These are phyloP conservation scores for Isoperla grammatica DNA, from an alignment of 2,888 invertebrate genomes.

Conservation along the genomic window DNA sequence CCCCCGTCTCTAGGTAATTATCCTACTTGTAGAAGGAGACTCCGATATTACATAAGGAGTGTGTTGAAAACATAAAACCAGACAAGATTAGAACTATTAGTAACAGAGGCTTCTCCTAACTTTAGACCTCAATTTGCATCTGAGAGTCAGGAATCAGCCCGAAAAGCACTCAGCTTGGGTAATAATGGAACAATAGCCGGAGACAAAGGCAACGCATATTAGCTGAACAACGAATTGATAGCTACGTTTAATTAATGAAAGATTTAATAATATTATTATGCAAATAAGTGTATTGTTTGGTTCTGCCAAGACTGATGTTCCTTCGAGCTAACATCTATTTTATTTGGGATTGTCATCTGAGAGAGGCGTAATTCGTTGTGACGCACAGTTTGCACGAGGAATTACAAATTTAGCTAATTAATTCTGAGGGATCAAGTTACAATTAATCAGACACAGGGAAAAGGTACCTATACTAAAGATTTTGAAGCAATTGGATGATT, in stretches of 20 bases:
- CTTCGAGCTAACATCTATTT: too few relatives aligned
- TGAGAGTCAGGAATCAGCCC: background rate
- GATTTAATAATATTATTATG: constrained; percentile 3
- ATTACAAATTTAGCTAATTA: too few relatives aligned
- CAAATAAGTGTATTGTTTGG: background rate
- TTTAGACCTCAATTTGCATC: constrained; percentile 27
- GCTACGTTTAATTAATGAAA: background rate
- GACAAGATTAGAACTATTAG: constrained; percentile 31
- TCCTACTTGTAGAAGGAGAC: constrained; percentile 19
- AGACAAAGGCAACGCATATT: background rate
- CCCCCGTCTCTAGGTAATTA: constrained; percentile 27
- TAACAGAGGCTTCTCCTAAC: constrained; percentile 15
- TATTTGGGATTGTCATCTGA: too few relatives aligned
- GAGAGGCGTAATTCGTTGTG: too few relatives aligned
- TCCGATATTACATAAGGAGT: constrained; percentile 24
- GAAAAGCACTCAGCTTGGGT: background rate
- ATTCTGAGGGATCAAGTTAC: too few relatives aligned
- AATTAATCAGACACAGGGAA: too few relatives aligned
- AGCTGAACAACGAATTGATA: background rate
- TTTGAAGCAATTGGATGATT: too few relatives aligned
- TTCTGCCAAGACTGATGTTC: too few relatives aligned
- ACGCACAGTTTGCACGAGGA: too few relatives aligned
- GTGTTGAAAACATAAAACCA: constrained; percentile 28
- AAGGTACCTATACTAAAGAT: too few relatives aligned
- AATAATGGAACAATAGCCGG: constrained; percentile 1